Base-by-base conservation (phyloP, 2,888 invertebrate genomes). In the Seladonia tumulorum region DNA sequence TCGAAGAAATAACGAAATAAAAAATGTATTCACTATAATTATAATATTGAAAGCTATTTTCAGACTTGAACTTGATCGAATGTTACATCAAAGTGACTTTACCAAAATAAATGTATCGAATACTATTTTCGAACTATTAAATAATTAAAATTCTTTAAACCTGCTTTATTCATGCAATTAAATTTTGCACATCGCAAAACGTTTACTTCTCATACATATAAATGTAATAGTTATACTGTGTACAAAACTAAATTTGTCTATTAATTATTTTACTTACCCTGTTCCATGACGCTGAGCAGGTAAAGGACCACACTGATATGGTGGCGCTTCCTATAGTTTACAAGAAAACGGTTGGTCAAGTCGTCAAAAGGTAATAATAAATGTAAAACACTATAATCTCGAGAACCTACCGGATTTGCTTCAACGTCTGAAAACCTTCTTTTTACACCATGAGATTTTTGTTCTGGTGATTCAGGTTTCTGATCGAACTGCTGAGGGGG, bases 401-500 rank as follows among this genome's bases (percentile, higher is more conserved):
- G 16, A 63, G n/a, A 73, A 84, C 87, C 86, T 91, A 95, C 95
- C 92, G 93, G 93, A 81, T 93, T 87, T 76, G 93, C 93, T 81
- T 95, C 95, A 79, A 94, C 91, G 45, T 95, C 95, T 10, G 94
- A 94, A 88, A 94, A 95, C 89, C 95, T 92, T 90, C 95, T 92
- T 80, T 95, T 95, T 42, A 95, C 84, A 29, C 95, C 95, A 78
- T 94, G 95, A 49, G 92, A 91, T 82, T 94, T 95, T 18, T 93
- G 94, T 79, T 95, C 94, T 8, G 94, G 92, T 1, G 94, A 92
- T 42, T 94, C 94, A 2, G 93, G 91, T 71, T 93, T 94, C 71
- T 93, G 94, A n/a, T 94, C 94, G 8, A 94, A 93, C 57, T 91
- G 90, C 35, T 92, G 91, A 81, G 91, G 92, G 0, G 94, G 93